These are phyloP conservation scores for Pilophorus perplexus DNA, from an alignment of 2,888 invertebrate genomes.

Conservation along the genomic window DNA sequence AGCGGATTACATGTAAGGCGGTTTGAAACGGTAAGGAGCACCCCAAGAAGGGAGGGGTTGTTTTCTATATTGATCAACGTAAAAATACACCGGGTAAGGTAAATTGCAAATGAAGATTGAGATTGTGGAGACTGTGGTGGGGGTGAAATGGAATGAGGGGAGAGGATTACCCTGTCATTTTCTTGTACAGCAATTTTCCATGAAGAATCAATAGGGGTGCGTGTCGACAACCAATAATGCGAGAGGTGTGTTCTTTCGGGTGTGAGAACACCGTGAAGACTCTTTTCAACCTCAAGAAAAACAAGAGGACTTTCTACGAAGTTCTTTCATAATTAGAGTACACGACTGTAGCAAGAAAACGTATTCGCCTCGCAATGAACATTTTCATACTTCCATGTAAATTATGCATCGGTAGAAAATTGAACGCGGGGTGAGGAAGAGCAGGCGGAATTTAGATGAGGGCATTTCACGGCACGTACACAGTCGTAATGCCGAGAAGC, in stretches of 20 bases:
- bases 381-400: no score
- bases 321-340: no score
- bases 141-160: constrained; percentile 14
- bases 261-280: constrained; percentile 27
- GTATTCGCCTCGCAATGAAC: no score
- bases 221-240: constrained; percentile 32
- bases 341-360: no score
- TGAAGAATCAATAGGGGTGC: constrained; percentile 35
- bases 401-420: no score
- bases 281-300: no score
- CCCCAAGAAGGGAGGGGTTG: background rate
- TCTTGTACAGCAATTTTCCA: constrained; percentile 26
- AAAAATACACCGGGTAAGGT: constrained; percentile 23
- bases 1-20: constrained; percentile 33
- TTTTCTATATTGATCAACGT: constrained; percentile 15
- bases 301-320: no score
- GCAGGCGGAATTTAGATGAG: no score
- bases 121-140: constrained; percentile 10
- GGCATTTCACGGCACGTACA: no score
- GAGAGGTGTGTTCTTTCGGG: constrained; percentile 17
- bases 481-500: no score
- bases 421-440: no score
- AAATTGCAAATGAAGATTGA: constrained; percentile 37
- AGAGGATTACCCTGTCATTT: constrained; percentile 27
- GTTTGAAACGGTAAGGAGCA: background rate